Base-by-base conservation (phyloP, 1,140 invertebrate species). In the Vollenhovia emeryi region DNA sequence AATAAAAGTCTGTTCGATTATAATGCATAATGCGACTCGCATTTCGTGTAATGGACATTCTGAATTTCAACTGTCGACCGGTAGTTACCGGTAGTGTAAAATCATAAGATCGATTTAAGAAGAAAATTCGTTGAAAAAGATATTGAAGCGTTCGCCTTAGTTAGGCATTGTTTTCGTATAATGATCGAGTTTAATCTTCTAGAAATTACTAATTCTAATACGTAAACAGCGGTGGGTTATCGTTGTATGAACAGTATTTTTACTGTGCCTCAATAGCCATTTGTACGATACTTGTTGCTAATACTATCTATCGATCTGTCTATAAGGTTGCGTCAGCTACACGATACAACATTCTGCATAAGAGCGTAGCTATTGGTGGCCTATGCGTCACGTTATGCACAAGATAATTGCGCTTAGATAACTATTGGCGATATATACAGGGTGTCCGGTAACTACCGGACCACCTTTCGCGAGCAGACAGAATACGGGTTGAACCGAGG, bases 361-460 rank as follows among this genome's bases (percentile, higher is more conserved):
- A 76, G 36, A 75, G 11, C 36, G 9, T 7, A 55, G 24, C 62
- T 75, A 59, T 45, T 45, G 57, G 33, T 48, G 8, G 6, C 62
- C 18, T 60, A 21, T 62, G 74, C 40, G 27, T 76, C 50, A 48
- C 24, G 24, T 76, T 45, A 36, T 27, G 21, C 21, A 40, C 9
- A 60, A 75, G 73, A 75, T 60, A 62, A 76, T 36, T 43, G 18
- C 57, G 21, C 27, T 11, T 21, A 76, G 55, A 45, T 62, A 62
- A 48, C 36, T 76, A 27, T 62, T 30, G 57, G 15, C 8, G 21
- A 57, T 48, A 36, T 36, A 40, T n/a, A n/a, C n/a, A n/a, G n/a
- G n/a, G n/a, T n/a, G n/a, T n/a, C n/a, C n/a, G n/a, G n/a, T n/a
- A n/a, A n/a, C n/a, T n/a, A n/a, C n/a, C n/a, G n/a, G n/a, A n/a